Evolutionary conservation across 2,888 invertebrate species (phyloP), one percentile per base, ranked within the genome.

Genomic region (Oscheius sp.): DNA sequence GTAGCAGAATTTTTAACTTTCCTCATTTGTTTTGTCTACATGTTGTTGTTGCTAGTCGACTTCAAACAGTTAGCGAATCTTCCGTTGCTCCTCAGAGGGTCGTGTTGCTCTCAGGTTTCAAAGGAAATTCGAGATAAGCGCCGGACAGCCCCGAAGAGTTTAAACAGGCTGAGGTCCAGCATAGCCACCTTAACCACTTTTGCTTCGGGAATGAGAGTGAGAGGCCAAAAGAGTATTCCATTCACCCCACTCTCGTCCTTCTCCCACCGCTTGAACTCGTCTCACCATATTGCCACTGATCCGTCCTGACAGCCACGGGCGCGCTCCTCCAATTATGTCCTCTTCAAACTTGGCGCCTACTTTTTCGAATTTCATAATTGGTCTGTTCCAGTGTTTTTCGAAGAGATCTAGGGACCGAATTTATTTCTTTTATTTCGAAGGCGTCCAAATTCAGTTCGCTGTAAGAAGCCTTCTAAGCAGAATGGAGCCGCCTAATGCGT

Each of bases 311-410:
- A 68, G 53, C 37, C 55, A 35, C 13, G 21, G 35, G 33, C 13
- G 35, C 53, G 55, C 55, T n/a, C 53, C 68, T 68, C 68, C 68
- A 68, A 68, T 68, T 68, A 68, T 68, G 68, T 68, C 68, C 68
- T 68, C 68, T 63, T 55, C 65, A 65, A 65, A 65, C 32, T 68
- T 68, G 68, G 68, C 68, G 68, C 55, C 68, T 53, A 55, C 35
- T 55, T 55, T 55, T 37, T 35, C 33, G 32, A 51, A 51, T 47
- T 37, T 9, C 48, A 9, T 48, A 2, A 33, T 42, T 42, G 11
- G 3, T 13, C 62, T 21, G 21, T 21, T 21, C 21, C 21, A 21
- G 21, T 21, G 21, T 21, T 21, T 21, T 21, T 21, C 21, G 21
- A 21, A 21, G 21, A 21, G 21, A 21, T 21, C 21, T 21, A 21